A percentile compares a stretch with the other conserved stretches of the same genome.
These are phyloP conservation scores for Mycalesis mineus DNA, from an alignment of 2,888 invertebrate genomes.

Conservation along the genomic window DNA sequence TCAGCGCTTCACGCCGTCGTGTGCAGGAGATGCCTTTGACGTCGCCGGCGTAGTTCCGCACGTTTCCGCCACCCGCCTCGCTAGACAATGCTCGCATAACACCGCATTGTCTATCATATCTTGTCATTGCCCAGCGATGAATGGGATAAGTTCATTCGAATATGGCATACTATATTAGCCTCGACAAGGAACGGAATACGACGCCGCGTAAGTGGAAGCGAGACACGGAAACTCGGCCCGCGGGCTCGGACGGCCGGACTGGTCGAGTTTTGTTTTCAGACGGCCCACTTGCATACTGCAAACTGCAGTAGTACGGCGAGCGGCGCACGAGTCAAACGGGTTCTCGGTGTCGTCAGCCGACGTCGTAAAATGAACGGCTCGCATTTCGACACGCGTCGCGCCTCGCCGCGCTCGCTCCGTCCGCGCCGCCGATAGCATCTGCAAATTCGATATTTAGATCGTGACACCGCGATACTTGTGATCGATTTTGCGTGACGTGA, in stretches of 20 bases:
- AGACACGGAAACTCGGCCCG: slow-evolving; percentile 37
- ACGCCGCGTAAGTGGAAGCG: slow-evolving; percentile 35
- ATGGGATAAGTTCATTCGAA: slow-evolving; percentile 67
- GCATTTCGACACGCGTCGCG: slow-evolving; percentile 61
- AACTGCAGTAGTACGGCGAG: slow-evolving; percentile 46
- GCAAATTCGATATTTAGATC: slow-evolving; percentile 68
- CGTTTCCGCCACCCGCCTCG: slow-evolving; percentile 38
- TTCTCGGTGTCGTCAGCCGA: slow-evolving; percentile 31
- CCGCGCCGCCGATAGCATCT: slow-evolving; percentile 62
- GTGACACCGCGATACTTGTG: slow-evolving; percentile 60
- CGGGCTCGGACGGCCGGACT: slow-evolving; percentile 58
- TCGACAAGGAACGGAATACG: slow-evolving; percentile 35
- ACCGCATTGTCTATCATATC: slow-evolving; percentile 62
- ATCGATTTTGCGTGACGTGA: slow-evolving; percentile 56
- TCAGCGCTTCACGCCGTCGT: background rate
- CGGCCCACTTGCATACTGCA: slow-evolving; percentile 52
- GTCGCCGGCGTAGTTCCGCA: slow-evolving; percentile 15
- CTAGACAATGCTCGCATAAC: slow-evolving; percentile 55
- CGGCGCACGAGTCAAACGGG: slow-evolving; percentile 59
- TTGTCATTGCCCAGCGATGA: slow-evolving; percentile 52
- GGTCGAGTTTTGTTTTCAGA: slow-evolving; percentile 66
- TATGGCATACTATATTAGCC: slow-evolving; percentile 46
- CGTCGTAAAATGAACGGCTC: slow-evolving; percentile 56
- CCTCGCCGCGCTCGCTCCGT: slow-evolving; percentile 46
- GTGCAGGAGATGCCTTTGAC: slow-evolving; percentile 11